A percentile compares a stretch with the other conserved stretches of the same genome.
These are phyloP conservation scores for Julus scanicus DNA, from an alignment of 2,888 invertebrate genomes.

Conservation along the genomic window DNA sequence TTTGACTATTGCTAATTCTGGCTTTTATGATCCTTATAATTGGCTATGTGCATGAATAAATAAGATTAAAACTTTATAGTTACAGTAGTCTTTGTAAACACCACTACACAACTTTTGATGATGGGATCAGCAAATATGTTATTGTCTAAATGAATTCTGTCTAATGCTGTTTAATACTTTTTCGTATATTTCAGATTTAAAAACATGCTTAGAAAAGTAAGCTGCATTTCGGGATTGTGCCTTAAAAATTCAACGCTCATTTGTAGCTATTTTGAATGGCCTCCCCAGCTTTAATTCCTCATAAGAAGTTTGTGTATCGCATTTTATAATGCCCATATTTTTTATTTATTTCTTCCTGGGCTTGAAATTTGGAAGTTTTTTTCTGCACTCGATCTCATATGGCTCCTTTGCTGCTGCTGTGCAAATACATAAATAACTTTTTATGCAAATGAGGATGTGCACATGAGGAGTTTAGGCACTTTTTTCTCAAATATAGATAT, in stretches of 20 bases:
- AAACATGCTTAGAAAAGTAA: neutral
- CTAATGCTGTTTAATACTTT: neutral
- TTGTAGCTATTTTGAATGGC: neutral
- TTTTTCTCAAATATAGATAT: neutral
- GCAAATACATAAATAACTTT: conserved; percentile 47
- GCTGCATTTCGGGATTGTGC: neutral
- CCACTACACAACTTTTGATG: no score
- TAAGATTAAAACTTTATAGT: no score
- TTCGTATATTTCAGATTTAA: neutral
- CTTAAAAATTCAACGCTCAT: neutral
- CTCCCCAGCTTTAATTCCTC: conserved; percentile 29
- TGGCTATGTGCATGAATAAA: no score
- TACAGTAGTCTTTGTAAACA: no score
- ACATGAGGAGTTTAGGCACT: conserved; percentile 35
- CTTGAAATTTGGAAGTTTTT: neutral
- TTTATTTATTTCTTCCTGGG: conserved; percentile 43
- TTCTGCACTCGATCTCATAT: neutral
- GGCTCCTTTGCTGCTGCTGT: neutral
- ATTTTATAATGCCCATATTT: conserved; percentile 14
- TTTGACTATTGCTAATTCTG: no score
- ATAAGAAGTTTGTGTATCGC: conserved; percentile 31
- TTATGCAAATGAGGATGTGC: conserved; percentile 43
- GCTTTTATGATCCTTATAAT: no score
- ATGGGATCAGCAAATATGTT: no score
- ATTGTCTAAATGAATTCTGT: neutral